These are phyloP conservation scores for Heteractis magnifica DNA, from an alignment of 92 coral and sea anemone species.

Conservation along the genomic window DNA sequence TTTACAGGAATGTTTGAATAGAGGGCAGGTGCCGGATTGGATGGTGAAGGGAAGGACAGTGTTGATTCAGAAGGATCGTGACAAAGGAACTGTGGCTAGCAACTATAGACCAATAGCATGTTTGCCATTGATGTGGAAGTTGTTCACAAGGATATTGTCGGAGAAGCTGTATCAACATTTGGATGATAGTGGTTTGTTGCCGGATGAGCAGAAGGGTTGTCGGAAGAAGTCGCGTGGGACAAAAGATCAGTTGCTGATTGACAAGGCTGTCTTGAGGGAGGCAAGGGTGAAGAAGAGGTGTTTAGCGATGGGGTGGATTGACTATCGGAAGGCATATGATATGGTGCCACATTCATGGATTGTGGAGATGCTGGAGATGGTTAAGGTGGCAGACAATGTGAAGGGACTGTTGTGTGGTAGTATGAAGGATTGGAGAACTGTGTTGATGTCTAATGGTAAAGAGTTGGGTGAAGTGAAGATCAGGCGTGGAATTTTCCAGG, in stretches of 20 bases:
- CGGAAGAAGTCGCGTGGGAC: no score
- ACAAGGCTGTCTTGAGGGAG: background rate
- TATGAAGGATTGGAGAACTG: slow-evolving; percentile 21
- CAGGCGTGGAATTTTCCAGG: slow-evolving; percentile 42
- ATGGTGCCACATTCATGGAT: slow-evolving; percentile 38
- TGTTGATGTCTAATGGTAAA: background rate
- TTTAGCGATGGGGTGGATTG: slow-evolving; percentile 1
- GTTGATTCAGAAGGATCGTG: slow-evolving; percentile 9
- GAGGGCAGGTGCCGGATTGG: slow-evolving; percentile 39
- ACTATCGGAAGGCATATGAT: slow-evolving; percentile 32
- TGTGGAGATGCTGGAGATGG: slow-evolving; percentile 10
- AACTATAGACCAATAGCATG: no score
- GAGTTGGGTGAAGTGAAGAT: slow-evolving; percentile 22
- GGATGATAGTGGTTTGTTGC: slow-evolving; percentile 21
- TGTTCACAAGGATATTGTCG: slow-evolving; percentile 16
- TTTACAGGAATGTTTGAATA: background rate
- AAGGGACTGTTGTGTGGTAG: slow-evolving; percentile 20
- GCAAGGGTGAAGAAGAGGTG: background rate
- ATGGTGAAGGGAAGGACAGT: slow-evolving; percentile 36
- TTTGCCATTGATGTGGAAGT: no score
- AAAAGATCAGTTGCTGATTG: background rate
- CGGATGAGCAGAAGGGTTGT: slow-evolving; percentile 22
- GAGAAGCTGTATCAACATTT: slow-evolving; percentile 22
- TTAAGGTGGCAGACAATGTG: slow-evolving; percentile 1
- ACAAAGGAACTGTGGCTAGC: slow-evolving; percentile 10